Conservation (phyloP, 2,888 invertebrate species). For the Pseudococcus jackbeardsleyi region DNA sequence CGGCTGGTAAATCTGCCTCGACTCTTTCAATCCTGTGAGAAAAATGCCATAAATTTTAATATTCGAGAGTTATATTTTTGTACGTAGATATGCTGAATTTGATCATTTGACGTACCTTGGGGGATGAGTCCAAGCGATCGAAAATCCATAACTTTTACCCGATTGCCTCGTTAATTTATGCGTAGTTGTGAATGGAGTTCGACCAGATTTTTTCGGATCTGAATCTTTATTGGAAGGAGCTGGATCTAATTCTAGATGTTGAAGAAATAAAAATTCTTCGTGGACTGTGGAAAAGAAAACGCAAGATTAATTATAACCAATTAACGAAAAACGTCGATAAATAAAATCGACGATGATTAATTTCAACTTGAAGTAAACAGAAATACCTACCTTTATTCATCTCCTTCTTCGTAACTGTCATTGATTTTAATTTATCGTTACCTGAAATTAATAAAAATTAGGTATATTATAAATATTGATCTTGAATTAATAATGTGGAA, state of each 20-base stretch:
- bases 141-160: slow-evolving; percentile 83
- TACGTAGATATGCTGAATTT: too few species aligned
- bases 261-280: slow-evolving; percentile 78
- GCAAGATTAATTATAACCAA: neutral
- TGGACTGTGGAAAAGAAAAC: slow-evolving; percentile 71
- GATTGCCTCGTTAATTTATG: slow-evolving; percentile 73
- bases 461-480: too few species aligned
- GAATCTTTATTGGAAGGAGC: slow-evolving; percentile 76
- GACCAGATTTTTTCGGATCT: slow-evolving; percentile 75
- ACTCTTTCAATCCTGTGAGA: slow-evolving; percentile 80
- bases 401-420: slow-evolving; percentile 69
- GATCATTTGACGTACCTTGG: slow-evolving; percentile 72
- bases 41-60: too few species aligned
- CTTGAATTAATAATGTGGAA: too few species aligned
- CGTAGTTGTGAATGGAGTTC: slow-evolving; percentile 87
- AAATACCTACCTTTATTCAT: slow-evolving; percentile 66
- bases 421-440: slow-evolving; percentile 70
- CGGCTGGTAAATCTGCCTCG: slow-evolving; percentile 85
- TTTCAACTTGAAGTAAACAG: too few species aligned
- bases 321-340: neutral
- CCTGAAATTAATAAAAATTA: slow-evolving; percentile 67
- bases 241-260: slow-evolving; percentile 86
- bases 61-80: too few species aligned
- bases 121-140: slow-evolving; percentile 90
- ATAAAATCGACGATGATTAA: neutral